phyloP scores from a whole-genome alignment of 2,888 invertebrate species.

The Cephus nigrinus region DNA sequence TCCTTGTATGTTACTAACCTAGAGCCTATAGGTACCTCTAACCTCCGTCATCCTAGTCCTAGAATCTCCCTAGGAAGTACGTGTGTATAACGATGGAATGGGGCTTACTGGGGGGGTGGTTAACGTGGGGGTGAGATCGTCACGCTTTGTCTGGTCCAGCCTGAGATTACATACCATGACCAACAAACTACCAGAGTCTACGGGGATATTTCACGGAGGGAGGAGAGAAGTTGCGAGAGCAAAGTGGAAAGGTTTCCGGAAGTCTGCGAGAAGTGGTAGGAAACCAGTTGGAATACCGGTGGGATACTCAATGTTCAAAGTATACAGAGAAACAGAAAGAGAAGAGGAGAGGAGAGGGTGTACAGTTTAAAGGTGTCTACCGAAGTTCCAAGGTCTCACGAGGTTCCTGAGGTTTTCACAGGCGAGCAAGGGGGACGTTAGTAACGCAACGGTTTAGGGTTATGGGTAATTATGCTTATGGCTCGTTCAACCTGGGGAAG shows the following conservation, averaged over 20 bases:
- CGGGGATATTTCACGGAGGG: slow-evolving; percentile 42
- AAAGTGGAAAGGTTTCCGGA: slow-evolving; percentile 9
- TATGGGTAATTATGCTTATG: background rate
- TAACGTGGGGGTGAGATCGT: slow-evolving; percentile 31
- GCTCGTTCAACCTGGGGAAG: background rate
- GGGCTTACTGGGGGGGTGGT: slow-evolving; percentile 7
- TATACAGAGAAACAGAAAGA: slow-evolving; percentile 8
- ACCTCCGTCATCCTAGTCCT: background rate
- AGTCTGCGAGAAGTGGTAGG: background rate
- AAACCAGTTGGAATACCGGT: background rate
- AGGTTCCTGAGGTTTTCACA: background rate
- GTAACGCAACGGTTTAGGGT: background rate
- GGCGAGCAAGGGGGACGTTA: background rate
- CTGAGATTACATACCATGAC: slow-evolving; percentile 54
- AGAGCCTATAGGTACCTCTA: background rate
- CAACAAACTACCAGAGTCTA: slow-evolving; percentile 57
- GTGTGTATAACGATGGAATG: background rate
- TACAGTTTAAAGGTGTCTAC: background rate
- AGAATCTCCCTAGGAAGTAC: background rate
- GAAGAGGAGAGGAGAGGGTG: background rate
- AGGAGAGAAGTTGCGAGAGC: slow-evolving; percentile 10
- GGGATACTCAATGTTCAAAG: background rate
- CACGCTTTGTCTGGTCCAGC: slow-evolving; percentile 49
- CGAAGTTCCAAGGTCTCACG: background rate
- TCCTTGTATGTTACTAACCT: background rate